Percentiles rank a stretch among this genome's conserved stretches.
phyloP scores from a whole-genome alignment of 2,888 invertebrate genomes.

The Hirtodrosophila histrioides region DNA sequence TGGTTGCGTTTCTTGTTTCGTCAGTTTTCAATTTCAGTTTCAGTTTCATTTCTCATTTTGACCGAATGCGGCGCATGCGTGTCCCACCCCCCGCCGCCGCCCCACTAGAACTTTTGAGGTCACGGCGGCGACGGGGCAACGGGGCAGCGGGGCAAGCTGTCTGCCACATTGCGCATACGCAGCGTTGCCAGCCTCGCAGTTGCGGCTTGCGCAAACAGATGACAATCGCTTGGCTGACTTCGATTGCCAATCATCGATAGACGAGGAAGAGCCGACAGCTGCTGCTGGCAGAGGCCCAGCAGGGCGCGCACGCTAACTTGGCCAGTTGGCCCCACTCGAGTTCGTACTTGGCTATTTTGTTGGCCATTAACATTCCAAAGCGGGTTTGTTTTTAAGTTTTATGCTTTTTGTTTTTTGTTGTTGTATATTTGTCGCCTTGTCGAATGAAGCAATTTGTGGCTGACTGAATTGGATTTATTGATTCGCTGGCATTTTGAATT shows the following conservation, averaged over 20 bases:
- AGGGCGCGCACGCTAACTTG: constrained; percentile 38
- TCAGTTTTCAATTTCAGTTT: constrained; percentile 17
- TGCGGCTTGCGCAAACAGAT: constrained; percentile 53
- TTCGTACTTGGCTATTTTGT: constrained; percentile 28
- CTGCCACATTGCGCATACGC: constrained; percentile 69
- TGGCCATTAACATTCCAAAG: constrained; percentile 53
- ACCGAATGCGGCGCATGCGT: constrained; percentile 71
- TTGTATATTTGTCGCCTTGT: constrained; percentile 34
- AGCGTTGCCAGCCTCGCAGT: constrained; percentile 40
- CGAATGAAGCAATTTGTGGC: constrained; percentile 56
- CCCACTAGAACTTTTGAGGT: constrained; percentile 40
- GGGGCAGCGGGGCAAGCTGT: not conserved
- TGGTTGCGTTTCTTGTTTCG: constrained; percentile 12
- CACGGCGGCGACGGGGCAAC: constrained; percentile 35
- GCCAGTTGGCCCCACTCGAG: constrained; percentile 5
- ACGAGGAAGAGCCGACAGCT: constrained; percentile 30
- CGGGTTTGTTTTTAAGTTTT: no score
- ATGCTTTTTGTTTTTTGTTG: constrained; percentile 20
- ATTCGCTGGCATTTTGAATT: constrained; percentile 62
- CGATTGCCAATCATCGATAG: constrained; percentile 46
- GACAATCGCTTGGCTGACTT: constrained; percentile 40
- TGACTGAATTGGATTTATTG: constrained; percentile 45
- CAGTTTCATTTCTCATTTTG: constrained; percentile 48
- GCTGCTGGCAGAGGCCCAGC: constrained; percentile 54
- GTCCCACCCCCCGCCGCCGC: not conserved